A percentile compares a stretch with the other conserved stretches of the same genome.
Evolutionary conservation across 2,797 vertebrate species (phyloP).

Genomic region (Dicrostonyx torquatus): DNA sequence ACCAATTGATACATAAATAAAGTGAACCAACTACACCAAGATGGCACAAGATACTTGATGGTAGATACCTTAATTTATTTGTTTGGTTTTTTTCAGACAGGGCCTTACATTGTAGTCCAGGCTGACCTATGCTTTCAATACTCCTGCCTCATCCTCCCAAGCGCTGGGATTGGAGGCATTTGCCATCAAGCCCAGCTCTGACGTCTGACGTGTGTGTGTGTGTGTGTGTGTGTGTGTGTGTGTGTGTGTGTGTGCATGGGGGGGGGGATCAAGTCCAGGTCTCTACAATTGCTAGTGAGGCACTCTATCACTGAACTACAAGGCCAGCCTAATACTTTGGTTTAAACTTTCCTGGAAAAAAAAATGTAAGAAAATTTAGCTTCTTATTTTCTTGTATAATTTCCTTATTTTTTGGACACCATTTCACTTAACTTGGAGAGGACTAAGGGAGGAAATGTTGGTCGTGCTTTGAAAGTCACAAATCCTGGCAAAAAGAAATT

Average conservation of each 20-base stretch:
- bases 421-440: conserved; percentile 73
- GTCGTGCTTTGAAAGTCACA: conserved; percentile 52
- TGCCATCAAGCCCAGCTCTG: background rate
- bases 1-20: background rate
- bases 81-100: background rate
- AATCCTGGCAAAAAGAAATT: conserved; percentile 61
- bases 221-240: background rate
- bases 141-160: background rate
- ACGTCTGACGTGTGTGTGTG: background rate
- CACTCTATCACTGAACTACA: background rate
- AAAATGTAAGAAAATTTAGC: background rate
- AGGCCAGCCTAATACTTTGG: background rate
- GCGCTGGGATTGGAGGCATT: background rate
- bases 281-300: background rate
- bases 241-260: background rate
- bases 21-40: background rate
- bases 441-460: background rate
- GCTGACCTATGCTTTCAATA: background rate
- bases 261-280: background rate
- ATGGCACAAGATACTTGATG: background rate
- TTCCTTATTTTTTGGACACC: conserved; percentile 73
- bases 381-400: conserved; percentile 64
- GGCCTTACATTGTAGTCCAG: too few species aligned
- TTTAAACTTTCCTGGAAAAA: conserved; percentile 37
- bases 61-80: background rate